Base-by-base conservation (phyloP, 2,888 invertebrate species). In the Drosophila lutescens region DNA sequence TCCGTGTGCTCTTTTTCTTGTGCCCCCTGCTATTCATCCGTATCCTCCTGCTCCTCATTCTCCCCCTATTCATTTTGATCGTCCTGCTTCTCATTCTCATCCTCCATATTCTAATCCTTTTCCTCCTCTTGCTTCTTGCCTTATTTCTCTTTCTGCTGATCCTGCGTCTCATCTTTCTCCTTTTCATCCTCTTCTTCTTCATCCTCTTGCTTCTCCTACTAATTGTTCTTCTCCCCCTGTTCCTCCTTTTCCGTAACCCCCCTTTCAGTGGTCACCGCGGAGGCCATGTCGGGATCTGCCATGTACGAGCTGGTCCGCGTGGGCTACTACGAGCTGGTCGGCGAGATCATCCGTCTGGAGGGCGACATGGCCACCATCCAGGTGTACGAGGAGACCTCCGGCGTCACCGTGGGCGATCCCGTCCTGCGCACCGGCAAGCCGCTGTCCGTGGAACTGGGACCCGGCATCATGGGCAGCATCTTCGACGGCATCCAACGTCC, bases 401-500 rank as follows among this genome's bases (percentile, higher is more conserved):
- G 99, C 83, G 98, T 99, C 23, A 99, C 99, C 1, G 99, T 99
- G 1, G 99, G 99, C 17, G 99, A 99, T 93, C 99, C 99, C 26
- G 99, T 99, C 10, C 93, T 99, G 78, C 94, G 99, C 86, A 99
- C 99, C 0, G 99, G 99, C 74, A 99, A 99, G 93, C 99, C 99
- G 0, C 93, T 99, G 38, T 99, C 99, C 4, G 99, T 99, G 40
- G 99, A 99, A 92, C 93, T 99, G 59, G 99, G 99, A 1, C 99
- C 99, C 17, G 99, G 99, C 89, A 99, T 99, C 92, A 95, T 99
- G 94, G 98, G 98, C 79, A 98, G 97, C 92, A 99, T 99, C 93
- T 99, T 99, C 93, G 99, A 99, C 93, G 99, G 99, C 93, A 99
- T 99, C 92, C 99, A 99, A 93, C 96, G 99, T 86, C 99, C 99